Percentiles rank a stretch among this genome's conserved stretches.
Evolutionary conservation across 2,888 invertebrate species (phyloP).

Genomic region (Calameuta idolon): DNA sequence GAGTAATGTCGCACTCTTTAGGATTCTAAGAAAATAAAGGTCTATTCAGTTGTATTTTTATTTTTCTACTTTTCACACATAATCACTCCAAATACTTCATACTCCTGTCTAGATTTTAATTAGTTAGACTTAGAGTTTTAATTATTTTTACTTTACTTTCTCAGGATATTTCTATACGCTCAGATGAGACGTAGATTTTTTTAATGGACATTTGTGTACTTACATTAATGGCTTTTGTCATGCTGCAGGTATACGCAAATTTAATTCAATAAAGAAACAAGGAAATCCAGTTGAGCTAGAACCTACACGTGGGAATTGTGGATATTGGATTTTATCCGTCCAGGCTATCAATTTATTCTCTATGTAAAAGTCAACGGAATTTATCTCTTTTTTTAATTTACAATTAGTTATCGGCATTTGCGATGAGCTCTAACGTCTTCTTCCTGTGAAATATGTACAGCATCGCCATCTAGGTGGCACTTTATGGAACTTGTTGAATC

Average conservation of each 20-base stretch:
- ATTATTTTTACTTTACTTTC: neutral
- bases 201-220: neutral
- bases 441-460: neutral
- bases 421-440: neutral
- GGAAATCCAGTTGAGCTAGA: neutral
- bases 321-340: neutral
- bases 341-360: neutral
- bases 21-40: neutral
- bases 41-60: conserved; percentile 6
- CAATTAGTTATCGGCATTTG: neutral
- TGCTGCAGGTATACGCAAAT: neutral
- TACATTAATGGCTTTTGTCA: neutral
- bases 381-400: neutral
- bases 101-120: neutral
- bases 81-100: neutral
- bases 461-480: neutral
- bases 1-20: conserved; percentile 12
- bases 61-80: neutral
- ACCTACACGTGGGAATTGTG: neutral
- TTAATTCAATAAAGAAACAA: neutral
- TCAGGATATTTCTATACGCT: neutral
- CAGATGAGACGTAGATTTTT: neutral
- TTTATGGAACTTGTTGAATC: neutral
- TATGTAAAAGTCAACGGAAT: neutral
- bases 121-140: neutral